Base-by-base conservation (phyloP, 2,888 invertebrate species). In the Trissolcus brochymenae region DNA sequence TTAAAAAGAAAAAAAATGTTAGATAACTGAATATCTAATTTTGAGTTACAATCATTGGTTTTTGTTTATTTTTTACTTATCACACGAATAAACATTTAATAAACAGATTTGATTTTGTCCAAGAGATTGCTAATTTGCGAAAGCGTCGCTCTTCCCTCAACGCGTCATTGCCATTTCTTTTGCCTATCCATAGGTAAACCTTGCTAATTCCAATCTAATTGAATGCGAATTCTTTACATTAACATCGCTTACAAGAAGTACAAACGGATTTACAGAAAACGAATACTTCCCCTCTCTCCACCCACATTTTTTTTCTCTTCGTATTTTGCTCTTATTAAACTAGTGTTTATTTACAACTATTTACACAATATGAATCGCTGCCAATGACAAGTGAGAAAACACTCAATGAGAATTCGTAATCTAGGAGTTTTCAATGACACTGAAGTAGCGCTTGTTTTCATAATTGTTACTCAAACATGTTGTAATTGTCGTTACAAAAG, bases 201-300 rank as follows among this genome's bases (percentile, higher is more conserved):
- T 46, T 35, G 64, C 60, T 77, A 72, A 72, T 19, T 68, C 53
- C 68, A 64, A 64, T 35, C 64, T 77, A 73, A 56, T 55, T 54
- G 7, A 72, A 66, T 72, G 72, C 62, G 72, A 67, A 64, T 59
- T 73, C 55, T 77, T 73, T 77, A 77, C 73, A 77, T 73, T 65
- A 73, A 68, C 56, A 56, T 73, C 68, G 67, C 68, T 70, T 78
- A 73, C 61, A 78, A 78, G 73, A 78, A 73, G 77, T 78, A 78
- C 73, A 78, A 78, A 77, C 73, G 73, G 68, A 77, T 77, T 77
- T 77, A 77, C 72, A 73, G 77, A 68, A 77, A 77, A 77, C 40
- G 51, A 68, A 73, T 70, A 78, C 65, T 60, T 76, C 49, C 56
- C 35, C 43, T 43, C 51, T 13, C 7, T 25, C 60, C 46, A 41